Base-by-base conservation (phyloP, 2,797 vertebrate species). In the Thunnus albacares region DNA sequence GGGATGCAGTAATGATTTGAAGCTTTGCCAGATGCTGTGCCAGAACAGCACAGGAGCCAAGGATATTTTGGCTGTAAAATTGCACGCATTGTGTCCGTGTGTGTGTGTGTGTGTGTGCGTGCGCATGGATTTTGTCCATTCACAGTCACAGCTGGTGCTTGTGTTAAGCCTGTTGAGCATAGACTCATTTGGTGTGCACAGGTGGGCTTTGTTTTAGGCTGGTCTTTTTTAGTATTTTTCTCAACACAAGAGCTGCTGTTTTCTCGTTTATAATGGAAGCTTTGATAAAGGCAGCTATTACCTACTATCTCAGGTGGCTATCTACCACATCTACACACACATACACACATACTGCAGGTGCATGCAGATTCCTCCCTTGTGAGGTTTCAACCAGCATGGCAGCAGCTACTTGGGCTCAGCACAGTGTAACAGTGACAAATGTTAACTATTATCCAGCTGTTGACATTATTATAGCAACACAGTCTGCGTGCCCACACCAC, bases 371-470 rank as follows among this genome's bases (percentile, higher is more conserved):
- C 70, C 6, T 38, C 24, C 6, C 33, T 65, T 26, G 30, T 52
- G 74, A 75, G 64, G 49, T 80, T 81, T 75, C 53, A 77, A 22
- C 66, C 83, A 71, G 74, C 68, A 26, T 62, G 52, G 53, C 62
- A 45, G 74, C 47, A 79, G 41, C 74, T 61, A 63, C 79, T 82
- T 35, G 55, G 65, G 77, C 71, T 74, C 66, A 20, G 58, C 59
- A 30, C 60, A 69, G 58, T n/a, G 35, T 74, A 86, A 90, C 75
- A 68, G 77, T 90, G 79, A 90, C 86, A 82, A 89, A 91, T 83
- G 61, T 56, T 72, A 69, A 86, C 79, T 60, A 78, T 90, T 89
- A 90, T 86, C 79, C 87, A 92, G 90, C 85, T 90, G 86, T 87
- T 90, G 83, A 84, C 71, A 78, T 79, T 76, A 55, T 83, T 69